Conservation (phyloP, 1,140 invertebrate genomes). For the Drosophila chauvacae region DNA sequence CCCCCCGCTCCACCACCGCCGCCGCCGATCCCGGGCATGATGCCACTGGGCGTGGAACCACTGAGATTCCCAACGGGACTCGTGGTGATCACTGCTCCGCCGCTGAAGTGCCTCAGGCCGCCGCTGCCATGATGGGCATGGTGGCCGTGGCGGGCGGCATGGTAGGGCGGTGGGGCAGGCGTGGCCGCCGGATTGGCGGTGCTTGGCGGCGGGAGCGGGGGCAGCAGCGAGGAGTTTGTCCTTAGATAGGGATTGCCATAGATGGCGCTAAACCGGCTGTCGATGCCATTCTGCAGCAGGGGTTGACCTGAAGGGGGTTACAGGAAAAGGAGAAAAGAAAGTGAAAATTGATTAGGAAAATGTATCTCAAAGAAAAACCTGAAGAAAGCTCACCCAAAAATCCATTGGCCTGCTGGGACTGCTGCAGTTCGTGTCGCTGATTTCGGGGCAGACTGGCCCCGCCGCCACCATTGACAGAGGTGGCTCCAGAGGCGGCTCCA, state of each 20-base stretch:
- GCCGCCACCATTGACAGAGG: not conserved
- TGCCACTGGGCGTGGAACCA: constrained; percentile 16
- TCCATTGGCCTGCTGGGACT: constrained; percentile 71
- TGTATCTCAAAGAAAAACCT: not conserved
- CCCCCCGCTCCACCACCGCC: constrained; percentile 27
- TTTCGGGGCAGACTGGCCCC: constrained; percentile 77
- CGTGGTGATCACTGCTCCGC: constrained; percentile 30
- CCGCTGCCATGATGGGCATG: constrained; percentile 62
- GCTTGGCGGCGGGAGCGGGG: constrained; percentile 84
- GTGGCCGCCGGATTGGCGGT: constrained; percentile 91
- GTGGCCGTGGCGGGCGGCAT: constrained; percentile 73
- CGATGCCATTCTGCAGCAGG: constrained; percentile 87
- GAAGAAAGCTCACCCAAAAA: constrained; percentile 69
- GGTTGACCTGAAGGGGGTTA: constrained; percentile 85
- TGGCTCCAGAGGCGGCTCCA: not conserved
- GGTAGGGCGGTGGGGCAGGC: constrained; percentile 91
- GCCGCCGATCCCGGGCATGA: not conserved
- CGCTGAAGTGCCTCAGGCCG: constrained; percentile 61
- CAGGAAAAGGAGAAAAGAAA: no score
- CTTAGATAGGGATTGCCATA: constrained; percentile 95
- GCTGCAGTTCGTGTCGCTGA: constrained; percentile 70
- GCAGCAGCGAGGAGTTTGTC: constrained; percentile 85
- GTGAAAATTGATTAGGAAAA: not conserved
- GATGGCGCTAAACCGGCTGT: constrained; percentile 93
- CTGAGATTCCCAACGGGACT: constrained; percentile 31